Base-by-base conservation (phyloP, 2,888 invertebrate genomes). In the Erannis defoliaria region DNA sequence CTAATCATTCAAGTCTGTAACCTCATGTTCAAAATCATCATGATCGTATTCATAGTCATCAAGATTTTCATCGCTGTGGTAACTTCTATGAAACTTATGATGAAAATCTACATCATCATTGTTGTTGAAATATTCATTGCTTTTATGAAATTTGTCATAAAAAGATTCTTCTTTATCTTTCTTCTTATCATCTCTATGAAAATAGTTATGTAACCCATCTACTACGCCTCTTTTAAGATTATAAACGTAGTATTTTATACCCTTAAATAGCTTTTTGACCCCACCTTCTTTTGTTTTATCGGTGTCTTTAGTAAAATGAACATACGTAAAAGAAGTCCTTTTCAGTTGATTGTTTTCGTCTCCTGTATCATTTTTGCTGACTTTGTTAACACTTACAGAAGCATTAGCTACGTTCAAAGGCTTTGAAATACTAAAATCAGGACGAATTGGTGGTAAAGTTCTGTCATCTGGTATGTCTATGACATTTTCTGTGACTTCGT, bases 401-500 rank as follows among this genome's bases (percentile, higher is more conserved):
- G 58, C 38, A 31, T 73, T 68, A 5, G 70, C 83, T 8, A 74
- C 62, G 29, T 86, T 86, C 1, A 86, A 33, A 31, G 80, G 82
- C 62, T 43, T 72, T 0, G 46, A 29, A 5, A 78, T 46, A 2
- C 76, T 77, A 37, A 74, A 87, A 31, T 82, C 81, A 2, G 77
- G 33, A 0, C 82, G 16, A 1, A 88, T 74, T 0, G 85, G 82
- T 2, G 75, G 77, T 14, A 55, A 48, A 1, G 74, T 74, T 16
- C 77, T 74, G 2, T 78, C 67, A 48, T 89, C 83, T 0, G 89
- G 89, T 35, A 88, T 67, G 46, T 90, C 90, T 2, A 75, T 64
- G 1, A 89, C 70, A 5, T 78, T 74, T 73, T 90, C 90, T 21
- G 84, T 84, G 0, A 90, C 87, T 79, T 88, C 76, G 33, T 90